Evolutionary conservation across 2,113 vertebrate genomes (phyloP), one percentile per base, ranked within the genome.

Genomic region (Rhineura floridana): DNA sequence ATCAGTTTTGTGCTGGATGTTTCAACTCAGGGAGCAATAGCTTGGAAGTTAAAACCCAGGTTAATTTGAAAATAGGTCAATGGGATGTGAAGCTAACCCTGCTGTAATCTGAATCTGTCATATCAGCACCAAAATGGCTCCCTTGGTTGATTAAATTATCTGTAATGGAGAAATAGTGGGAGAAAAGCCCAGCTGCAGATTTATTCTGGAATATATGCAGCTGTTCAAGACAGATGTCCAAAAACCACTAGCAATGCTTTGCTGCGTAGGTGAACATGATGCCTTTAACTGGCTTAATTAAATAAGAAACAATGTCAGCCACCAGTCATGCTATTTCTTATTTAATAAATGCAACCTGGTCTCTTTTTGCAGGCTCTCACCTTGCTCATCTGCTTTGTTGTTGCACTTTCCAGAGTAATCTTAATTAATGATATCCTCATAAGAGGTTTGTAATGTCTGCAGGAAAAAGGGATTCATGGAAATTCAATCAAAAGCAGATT

Each of bases 161-260:
- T 48, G 19, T 8, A 44, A 52, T 91, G 91, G 83, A 90, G 76
- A 81, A 94, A 94, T 50, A 65, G 89, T 28, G 46, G 94, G 92
- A 91, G 88, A 70, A 85, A 93, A 36, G 85, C 88, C 44, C 93
- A n/a, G 90, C 82, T 83, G 72, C 81, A 77, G 89, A 10, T 90
- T 91, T 88, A 85, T 93, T 84, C 85, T 88, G 48, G 91, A 83
- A 90, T 55, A 62, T n/a, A 83, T 88, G 75, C 95, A 96, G 96
- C 94, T 96, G 96, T 91, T 90, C 83, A 1, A 88, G 44, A 93
- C 96, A 96, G 96, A 89, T 96, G 96, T 94, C 10, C 0, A 72
- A 63, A 90, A 77, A 3, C 81, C 75, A 90, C 76, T 1, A n/a
- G 8, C 65, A 73, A 81, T 19, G 67, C 84, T 85, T 83, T 4